These are phyloP conservation scores for Pedionomus torquatus DNA, from an alignment of 2,113 vertebrate species.

Conservation along the genomic window DNA sequence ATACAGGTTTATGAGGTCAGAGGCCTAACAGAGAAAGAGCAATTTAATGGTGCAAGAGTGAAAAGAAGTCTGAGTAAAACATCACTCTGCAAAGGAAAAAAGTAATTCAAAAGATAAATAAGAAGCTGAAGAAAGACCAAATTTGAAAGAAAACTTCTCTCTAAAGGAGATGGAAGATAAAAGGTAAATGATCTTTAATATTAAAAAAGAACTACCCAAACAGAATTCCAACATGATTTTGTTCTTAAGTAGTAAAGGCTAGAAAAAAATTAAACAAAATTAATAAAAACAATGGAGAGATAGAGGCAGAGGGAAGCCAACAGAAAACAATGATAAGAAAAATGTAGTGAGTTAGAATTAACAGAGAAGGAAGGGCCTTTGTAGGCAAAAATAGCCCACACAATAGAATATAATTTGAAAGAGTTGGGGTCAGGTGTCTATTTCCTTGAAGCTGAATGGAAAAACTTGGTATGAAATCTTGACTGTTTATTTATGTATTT, in stretches of 20 bases:
- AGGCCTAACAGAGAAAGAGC: background rate
- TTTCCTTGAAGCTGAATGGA: background rate
- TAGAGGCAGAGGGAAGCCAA: background rate
- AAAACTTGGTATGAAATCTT: background rate
- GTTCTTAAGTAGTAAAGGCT: background rate
- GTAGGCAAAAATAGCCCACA: background rate
- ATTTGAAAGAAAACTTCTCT: background rate
- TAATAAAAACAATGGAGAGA: background rate
- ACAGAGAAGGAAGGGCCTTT: background rate
- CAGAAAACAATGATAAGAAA: background rate
- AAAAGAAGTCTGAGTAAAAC: background rate
- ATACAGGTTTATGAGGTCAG: background rate
- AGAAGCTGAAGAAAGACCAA: background rate
- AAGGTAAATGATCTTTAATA: slow-evolving; percentile 1
- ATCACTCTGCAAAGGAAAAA: background rate
- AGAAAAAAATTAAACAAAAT: background rate
- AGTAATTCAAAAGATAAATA: slow-evolving; percentile 6
- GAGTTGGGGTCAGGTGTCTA: background rate
- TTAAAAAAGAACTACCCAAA: background rate
- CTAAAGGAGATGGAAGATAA: background rate
- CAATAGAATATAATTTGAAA: background rate
- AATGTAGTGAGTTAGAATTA: background rate
- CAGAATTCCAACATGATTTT: background rate
- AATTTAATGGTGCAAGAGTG: background rate
- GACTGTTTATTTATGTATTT: background rate